phyloP scores from a whole-genome alignment of 2,888 invertebrate genomes.

The Cryptus armator region DNA sequence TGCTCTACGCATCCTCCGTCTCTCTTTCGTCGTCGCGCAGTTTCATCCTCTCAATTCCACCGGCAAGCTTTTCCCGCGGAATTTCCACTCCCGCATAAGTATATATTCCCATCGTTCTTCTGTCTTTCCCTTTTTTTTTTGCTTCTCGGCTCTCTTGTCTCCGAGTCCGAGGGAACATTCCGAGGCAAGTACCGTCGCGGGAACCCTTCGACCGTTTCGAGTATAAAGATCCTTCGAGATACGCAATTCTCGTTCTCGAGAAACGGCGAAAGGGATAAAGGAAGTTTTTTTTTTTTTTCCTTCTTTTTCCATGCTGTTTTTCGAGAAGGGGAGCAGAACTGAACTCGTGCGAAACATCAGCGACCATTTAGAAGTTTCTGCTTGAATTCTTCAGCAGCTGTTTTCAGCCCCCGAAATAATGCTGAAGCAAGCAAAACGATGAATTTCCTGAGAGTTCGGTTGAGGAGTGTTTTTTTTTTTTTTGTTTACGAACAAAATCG shows the following conservation, averaged over 20 bases:
- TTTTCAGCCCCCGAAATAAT: not conserved
- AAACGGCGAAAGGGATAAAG: not conserved
- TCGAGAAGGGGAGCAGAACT: not conserved
- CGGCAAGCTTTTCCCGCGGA: slow-evolving; percentile 30
- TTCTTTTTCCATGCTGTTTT: not conserved
- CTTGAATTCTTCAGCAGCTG: not conserved
- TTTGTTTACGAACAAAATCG: not conserved
- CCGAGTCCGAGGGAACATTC: slow-evolving; percentile 35
- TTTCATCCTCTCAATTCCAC: slow-evolving; percentile 48
- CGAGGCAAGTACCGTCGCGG: slow-evolving; percentile 55
- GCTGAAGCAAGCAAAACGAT: slow-evolving; percentile 1
- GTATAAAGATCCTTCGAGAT: slow-evolving; percentile 39
- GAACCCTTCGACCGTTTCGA: slow-evolving; percentile 40
- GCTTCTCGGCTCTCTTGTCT: slow-evolving; percentile 1
- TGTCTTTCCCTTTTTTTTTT: slow-evolving; percentile 23
- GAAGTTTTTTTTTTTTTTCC: slow-evolving; percentile 19
- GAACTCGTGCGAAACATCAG: not conserved
- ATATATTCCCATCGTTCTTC: slow-evolving; percentile 30
- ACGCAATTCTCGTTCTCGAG: slow-evolving; percentile 20
- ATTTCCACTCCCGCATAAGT: slow-evolving; percentile 34
- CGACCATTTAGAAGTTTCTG: slow-evolving; percentile 19
- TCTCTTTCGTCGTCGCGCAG: slow-evolving; percentile 51
- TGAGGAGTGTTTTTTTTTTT: not conserved
- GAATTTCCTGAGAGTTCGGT: not conserved
- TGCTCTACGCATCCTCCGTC: not conserved